phyloP scores from a whole-genome alignment of 2,888 invertebrate species.

The Panzeria rudis region DNA sequence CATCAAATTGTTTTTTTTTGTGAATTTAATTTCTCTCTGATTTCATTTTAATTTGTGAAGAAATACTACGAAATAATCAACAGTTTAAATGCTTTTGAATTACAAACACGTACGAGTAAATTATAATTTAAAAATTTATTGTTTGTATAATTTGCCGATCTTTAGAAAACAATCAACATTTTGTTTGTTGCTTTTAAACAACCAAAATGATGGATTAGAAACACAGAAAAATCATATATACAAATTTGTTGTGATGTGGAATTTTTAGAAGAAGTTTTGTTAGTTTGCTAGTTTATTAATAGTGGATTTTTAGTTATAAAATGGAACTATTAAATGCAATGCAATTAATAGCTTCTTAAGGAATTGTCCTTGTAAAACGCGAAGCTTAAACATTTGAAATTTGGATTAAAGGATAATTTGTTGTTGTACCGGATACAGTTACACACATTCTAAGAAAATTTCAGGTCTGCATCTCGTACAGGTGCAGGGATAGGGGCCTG shows the following conservation, averaged over 20 bases:
- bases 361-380: no score
- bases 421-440: no score
- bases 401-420: no score
- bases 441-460: no score
- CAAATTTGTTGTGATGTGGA: background rate
- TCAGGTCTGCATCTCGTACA: no score
- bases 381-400: no score
- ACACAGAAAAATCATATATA: conserved; percentile 44
- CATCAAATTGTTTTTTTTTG: conserved; percentile 8
- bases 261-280: background rate
- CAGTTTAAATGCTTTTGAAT: conserved; percentile 49
- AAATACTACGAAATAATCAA: conserved; percentile 18
- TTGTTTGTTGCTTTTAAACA: conserved; percentile 62
- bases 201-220: conserved; percentile 46
- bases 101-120: conserved; percentile 46
- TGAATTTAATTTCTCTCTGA: background rate
- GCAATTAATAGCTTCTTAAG: background rate
- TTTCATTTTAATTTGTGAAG: conserved; percentile 20
- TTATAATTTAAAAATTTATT: conserved; percentile 47
- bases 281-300: conserved; percentile 3
- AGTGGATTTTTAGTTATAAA: background rate
- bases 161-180: conserved; percentile 65
- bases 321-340: background rate
- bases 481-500: no score
- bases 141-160: conserved; percentile 57